Conservation (phyloP, 37 sponge, comb jelly and placozoan genomes). For the Aplysina aerophoba region DNA sequence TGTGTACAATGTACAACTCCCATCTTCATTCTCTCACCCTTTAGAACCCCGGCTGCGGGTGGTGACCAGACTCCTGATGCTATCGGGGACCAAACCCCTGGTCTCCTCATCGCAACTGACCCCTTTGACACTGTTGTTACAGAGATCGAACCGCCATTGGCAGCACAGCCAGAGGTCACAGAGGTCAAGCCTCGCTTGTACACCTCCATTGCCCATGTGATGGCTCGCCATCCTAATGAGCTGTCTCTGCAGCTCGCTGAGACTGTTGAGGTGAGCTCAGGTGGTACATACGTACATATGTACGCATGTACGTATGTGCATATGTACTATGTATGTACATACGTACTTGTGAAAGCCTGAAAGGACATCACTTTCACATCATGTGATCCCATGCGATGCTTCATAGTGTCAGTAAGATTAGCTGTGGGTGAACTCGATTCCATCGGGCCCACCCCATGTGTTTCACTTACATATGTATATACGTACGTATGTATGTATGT, state of each 20-base stretch:
- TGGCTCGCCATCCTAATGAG: slow-evolving; percentile 6
- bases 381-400: background rate
- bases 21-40: too few species aligned
- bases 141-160: background rate
- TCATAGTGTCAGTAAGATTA: too few species aligned
- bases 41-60: too few species aligned
- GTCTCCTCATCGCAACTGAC: background rate
- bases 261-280: slow-evolving; percentile 10
- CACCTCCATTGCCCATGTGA: slow-evolving; percentile 19
- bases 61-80: background rate
- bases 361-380: background rate
- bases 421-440: too few species aligned
- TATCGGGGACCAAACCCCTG: slow-evolving; percentile 1
- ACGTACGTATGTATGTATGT: too few species aligned
- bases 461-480: too few species aligned
- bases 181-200: background rate
- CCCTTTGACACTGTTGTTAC: background rate
- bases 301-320: background rate
- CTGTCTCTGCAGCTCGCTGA: slow-evolving; percentile 14
- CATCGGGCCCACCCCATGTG: too few species aligned
- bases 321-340: background rate
- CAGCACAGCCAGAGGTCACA: background rate
- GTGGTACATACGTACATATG: background rate
- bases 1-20: too few species aligned
- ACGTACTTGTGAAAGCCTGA: too few species aligned